Evolutionary conservation across 2,797 vertebrate genomes (phyloP).

Genomic region (Clarias platycephalus): DNA sequence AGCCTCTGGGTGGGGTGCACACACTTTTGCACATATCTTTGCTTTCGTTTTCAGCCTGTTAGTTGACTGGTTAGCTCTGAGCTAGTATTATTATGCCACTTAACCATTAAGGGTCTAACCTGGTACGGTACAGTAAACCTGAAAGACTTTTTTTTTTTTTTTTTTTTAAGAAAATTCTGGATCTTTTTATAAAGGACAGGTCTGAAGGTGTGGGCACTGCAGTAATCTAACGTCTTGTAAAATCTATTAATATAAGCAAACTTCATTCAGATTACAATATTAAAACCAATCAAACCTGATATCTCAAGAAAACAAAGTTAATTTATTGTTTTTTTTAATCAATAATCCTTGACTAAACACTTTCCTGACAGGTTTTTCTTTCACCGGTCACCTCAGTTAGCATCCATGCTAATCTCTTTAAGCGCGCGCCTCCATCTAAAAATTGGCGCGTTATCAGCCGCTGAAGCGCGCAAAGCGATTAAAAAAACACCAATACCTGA

Average conservation of each 20-base stretch:
- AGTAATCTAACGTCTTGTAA: no score
- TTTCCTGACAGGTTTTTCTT: no score
- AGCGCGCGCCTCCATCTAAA: not conserved
- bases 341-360: not conserved
- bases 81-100: not conserved
- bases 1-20: not conserved
- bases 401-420: slow-evolving; percentile 19
- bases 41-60: not conserved
- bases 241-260: not conserved
- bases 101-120: not conserved
- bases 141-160: not conserved
- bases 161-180: not conserved
- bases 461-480: not conserved
- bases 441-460: no score
- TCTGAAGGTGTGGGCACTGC: not conserved
- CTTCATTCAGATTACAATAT: no score
- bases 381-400: not conserved
- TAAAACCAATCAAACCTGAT: not conserved
- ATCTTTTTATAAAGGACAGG: not conserved
- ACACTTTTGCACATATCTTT: not conserved
- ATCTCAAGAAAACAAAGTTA: not conserved
- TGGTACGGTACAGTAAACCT: not conserved
- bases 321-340: not conserved
- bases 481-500: slow-evolving; percentile 5
- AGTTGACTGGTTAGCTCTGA: not conserved